These are phyloP conservation scores for Catalaphyllia jardinei DNA, from an alignment of 64 coral and sea anemone genomes.

Conservation along the genomic window DNA sequence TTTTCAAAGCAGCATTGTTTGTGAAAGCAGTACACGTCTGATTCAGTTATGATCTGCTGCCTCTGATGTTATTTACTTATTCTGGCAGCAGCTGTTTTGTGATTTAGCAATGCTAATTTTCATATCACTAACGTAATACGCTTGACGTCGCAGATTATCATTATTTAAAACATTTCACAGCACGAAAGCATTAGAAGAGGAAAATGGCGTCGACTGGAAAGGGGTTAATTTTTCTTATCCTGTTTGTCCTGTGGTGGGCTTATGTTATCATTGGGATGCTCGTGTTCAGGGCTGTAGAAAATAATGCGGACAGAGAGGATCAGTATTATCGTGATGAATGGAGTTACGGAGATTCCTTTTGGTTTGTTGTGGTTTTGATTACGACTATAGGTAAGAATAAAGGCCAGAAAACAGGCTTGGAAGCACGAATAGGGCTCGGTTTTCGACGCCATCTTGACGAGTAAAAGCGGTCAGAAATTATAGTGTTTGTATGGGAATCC, in stretches of 20 bases:
- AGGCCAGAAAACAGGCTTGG: not conserved
- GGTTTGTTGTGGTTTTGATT: constrained; percentile 1
- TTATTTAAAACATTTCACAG: too few species aligned
- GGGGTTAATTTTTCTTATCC: not conserved
- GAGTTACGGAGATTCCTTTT: constrained; percentile 16
- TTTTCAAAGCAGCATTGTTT: too few species aligned
- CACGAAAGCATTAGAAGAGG: not conserved
- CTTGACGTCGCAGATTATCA: too few species aligned
- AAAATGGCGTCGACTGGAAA: not conserved
- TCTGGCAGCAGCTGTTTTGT: too few species aligned
- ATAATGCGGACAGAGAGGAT: not conserved
- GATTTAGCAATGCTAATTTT: too few species aligned
- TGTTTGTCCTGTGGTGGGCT: not conserved
- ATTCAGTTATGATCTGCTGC: too few species aligned
- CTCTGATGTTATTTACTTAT: too few species aligned
- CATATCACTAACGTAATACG: too few species aligned
- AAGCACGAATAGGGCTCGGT: not conserved
- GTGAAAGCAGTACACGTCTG: too few species aligned
- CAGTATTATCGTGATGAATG: not conserved
- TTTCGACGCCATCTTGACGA: too few species aligned
- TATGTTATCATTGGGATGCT: constrained; percentile 26
- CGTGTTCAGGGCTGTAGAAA: constrained; percentile 31
- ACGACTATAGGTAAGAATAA: constrained; percentile 11
- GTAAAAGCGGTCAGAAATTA: too few species aligned
- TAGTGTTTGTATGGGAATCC: too few species aligned